phyloP scores from a whole-genome alignment of 2,797 vertebrate species.

The Taeniopygia guttata region DNA sequence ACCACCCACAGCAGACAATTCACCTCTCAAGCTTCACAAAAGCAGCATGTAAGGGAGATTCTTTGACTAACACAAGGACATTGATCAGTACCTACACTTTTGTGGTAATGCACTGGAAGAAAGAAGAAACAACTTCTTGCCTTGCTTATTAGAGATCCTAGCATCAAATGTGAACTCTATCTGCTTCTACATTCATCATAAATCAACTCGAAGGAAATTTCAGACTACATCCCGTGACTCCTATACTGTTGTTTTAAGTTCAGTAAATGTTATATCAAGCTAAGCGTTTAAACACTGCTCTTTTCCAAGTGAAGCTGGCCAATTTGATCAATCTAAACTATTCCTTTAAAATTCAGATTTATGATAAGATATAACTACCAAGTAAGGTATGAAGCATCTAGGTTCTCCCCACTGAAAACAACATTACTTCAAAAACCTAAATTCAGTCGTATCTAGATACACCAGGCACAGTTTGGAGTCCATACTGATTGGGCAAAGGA shows the following conservation, averaged over 20 bases:
- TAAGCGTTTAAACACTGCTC: background rate
- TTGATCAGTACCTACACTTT: background rate
- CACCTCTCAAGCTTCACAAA: background rate
- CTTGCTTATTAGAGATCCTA: background rate
- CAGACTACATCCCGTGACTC: background rate
- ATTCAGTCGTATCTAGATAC: background rate
- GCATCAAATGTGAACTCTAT: background rate
- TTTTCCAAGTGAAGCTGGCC: background rate
- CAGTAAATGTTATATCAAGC: background rate
- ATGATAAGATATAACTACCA: background rate
- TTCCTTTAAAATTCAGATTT: background rate
- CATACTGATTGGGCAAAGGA: background rate
- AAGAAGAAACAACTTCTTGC: background rate
- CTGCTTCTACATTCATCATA: background rate
- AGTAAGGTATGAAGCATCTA: background rate
- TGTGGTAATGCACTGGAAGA: background rate
- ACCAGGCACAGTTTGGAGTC: background rate
- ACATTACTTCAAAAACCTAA: background rate
- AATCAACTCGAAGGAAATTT: background rate
- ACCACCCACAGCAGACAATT: background rate
- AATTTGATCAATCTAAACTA: background rate
- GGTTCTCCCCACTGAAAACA: background rate
- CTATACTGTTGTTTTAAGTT: background rate
- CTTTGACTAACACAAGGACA: rapidly evolving
- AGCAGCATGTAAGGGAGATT: background rate